Percentiles rank a stretch among this genome's conserved stretches.
phyloP scores from a whole-genome alignment of 1,140 invertebrate species.

The Planococcus citri region DNA sequence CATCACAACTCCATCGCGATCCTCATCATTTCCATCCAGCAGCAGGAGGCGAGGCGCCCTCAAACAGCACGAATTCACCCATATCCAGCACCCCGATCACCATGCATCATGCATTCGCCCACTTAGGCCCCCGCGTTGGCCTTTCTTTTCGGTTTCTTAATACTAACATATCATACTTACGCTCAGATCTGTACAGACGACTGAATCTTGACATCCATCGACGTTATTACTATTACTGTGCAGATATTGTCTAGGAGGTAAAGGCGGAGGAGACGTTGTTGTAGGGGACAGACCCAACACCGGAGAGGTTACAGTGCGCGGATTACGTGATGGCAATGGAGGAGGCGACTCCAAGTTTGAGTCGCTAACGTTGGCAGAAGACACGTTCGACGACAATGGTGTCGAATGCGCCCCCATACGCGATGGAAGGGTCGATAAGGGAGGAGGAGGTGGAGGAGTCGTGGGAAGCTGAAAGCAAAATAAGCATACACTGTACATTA shows the following conservation, averaged over 20 bases:
- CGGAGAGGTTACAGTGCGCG: slow-evolving; percentile 36
- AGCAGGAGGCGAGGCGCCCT: too few relatives aligned
- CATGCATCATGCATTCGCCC: too few relatives aligned
- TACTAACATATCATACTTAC: slow-evolving; percentile 1
- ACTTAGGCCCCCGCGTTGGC: too few relatives aligned
- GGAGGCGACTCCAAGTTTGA: slow-evolving; percentile 36
- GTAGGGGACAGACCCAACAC: slow-evolving; percentile 36
- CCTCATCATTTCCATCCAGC: too few relatives aligned
- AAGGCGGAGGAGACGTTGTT: slow-evolving; percentile 29
- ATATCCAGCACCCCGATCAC: too few relatives aligned
- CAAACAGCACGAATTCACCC: too few relatives aligned
- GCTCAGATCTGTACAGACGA: not conserved
- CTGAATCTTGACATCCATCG: slow-evolving; percentile 1
- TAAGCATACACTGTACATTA: slow-evolving; percentile 15
- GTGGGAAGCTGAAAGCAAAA: slow-evolving; percentile 24
- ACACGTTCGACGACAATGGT: slow-evolving; percentile 26
- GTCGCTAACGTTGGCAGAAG: not conserved
- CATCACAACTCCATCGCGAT: too few relatives aligned
- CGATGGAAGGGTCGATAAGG: slow-evolving; percentile 34
- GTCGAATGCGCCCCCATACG: slow-evolving; percentile 30
- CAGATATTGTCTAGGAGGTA: slow-evolving; percentile 29
- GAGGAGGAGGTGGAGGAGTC: slow-evolving; percentile 31
- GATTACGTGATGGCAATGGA: slow-evolving; percentile 46
- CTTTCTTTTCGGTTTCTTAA: too few relatives aligned
- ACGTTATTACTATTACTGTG: slow-evolving; percentile 11